Evolutionary conservation across 30 jellyfish, hydroid and myxozoan species (phyloP), one percentile per base, ranked within the genome.

Genomic region (Nemopilema nomurai): DNA sequence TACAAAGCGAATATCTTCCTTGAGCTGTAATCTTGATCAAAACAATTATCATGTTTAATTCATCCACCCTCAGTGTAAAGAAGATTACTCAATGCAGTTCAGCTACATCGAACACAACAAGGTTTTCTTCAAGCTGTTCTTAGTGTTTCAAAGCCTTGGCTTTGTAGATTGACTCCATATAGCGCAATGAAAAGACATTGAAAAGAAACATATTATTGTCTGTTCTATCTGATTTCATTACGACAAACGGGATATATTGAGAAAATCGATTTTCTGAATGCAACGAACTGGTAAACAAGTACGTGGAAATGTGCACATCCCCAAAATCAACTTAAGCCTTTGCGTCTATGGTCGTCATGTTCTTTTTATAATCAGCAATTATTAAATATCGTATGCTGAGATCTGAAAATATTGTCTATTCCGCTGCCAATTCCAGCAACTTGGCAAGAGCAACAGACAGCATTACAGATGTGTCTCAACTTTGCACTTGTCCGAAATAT

Each of bases 1-100:
- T 63, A 77, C 87, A 77, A 77, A 77, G 33, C 30, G 87, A 77
- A 77, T 77, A 77, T 77, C 87, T 17, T 64, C 77, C 65, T 77
- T 77, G 22, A 68, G 30, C 69, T 69, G 65, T 77, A 77, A 22
- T 62, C 79, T 62, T 77, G 78, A 77, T 77, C 67, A 76, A 53
- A 26, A 77, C 69, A 77, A 77, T 77, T 77, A 77, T 62, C 67
- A 33, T 52, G 31, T 77, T 77, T 57, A 24, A 77, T 77, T 77
- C 77, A 77, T 77, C 49, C 76, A 77, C 33, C 87, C 18, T 69
- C 51, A 41, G 65, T 77, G 87, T 64, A 77, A 77, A 77, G 70
- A 33, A 77, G 87, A 77, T 77, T 77, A 77, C 8, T 52, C 51
- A n/a, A 20, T 77, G 22, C 76, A 53, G 57, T 62, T 62, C 69